phyloP scores from a whole-genome alignment of 2,113 vertebrate genomes.

The Chauna torquata region DNA sequence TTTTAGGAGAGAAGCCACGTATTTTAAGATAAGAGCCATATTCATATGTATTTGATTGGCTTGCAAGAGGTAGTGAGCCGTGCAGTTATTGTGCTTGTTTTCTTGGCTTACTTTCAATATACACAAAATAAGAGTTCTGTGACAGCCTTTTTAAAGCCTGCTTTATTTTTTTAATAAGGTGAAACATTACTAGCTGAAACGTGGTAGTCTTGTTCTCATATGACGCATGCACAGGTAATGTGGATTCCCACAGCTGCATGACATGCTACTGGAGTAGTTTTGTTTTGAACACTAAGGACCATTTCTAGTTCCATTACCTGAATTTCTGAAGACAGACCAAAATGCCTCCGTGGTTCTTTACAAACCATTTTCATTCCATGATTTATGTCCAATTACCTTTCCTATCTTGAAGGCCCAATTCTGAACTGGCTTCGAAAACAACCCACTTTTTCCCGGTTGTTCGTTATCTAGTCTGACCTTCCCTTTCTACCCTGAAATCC shows the following conservation, averaged over 20 bases:
- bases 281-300: not conserved
- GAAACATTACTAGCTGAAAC: not conserved
- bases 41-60: not conserved
- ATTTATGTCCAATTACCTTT: not conserved
- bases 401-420: not conserved
- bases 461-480: not conserved
- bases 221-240: not conserved
- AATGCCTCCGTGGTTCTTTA: not conserved
- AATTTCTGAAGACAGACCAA: not conserved
- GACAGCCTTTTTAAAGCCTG: not conserved
- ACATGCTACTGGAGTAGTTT: not conserved
- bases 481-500: not conserved
- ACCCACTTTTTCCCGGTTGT: accelerated
- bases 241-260: not conserved
- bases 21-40: slow-evolving; percentile 5
- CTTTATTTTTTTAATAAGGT: not conserved
- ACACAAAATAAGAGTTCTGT: not conserved
- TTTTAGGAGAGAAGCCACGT: not conserved
- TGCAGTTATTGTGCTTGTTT: not conserved
- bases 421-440: not conserved
- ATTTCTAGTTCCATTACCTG: not conserved
- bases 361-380: not conserved
- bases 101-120: not conserved
- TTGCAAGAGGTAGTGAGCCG: not conserved
- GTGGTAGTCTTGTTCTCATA: not conserved